These are phyloP conservation scores for Papilio demoleus DNA, from an alignment of 2,888 invertebrate genomes.

Conservation along the genomic window DNA sequence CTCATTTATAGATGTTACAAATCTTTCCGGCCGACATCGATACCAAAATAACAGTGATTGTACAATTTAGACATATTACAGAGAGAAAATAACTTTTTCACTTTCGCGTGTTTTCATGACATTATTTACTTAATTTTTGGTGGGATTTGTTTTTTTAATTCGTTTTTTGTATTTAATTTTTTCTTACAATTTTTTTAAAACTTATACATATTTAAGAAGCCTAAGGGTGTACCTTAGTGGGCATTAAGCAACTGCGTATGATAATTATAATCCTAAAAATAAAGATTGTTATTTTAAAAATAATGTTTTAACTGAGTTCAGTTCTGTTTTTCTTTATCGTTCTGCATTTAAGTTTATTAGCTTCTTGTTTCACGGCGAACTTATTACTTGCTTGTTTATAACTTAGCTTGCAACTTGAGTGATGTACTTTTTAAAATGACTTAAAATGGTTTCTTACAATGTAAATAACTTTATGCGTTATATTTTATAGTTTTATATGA, in stretches of 20 bases:
- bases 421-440: constrained; percentile 23
- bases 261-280: no score
- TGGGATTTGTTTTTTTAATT: no score
- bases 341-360: constrained; percentile 49
- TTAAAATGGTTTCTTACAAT: constrained; percentile 7
- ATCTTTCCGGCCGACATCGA: no score
- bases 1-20: no score
- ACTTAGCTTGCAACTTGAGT: constrained; percentile 29
- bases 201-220: no score
- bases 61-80: no score
- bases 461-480: background rate
- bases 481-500: background rate
- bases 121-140: no score
- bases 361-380: constrained; percentile 58
- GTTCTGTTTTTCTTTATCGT: constrained; percentile 33
- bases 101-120: no score
- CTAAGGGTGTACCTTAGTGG: background rate
- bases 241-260: background rate
- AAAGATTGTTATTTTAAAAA: no score
- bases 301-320: background rate
- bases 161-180: no score
- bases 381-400: constrained; percentile 52
- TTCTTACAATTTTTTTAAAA: background rate
- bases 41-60: no score
- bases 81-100: no score